Evolutionary conservation across 2,797 vertebrate species (phyloP).

Genomic region (Poeciliopsis paucimaculata): DNA sequence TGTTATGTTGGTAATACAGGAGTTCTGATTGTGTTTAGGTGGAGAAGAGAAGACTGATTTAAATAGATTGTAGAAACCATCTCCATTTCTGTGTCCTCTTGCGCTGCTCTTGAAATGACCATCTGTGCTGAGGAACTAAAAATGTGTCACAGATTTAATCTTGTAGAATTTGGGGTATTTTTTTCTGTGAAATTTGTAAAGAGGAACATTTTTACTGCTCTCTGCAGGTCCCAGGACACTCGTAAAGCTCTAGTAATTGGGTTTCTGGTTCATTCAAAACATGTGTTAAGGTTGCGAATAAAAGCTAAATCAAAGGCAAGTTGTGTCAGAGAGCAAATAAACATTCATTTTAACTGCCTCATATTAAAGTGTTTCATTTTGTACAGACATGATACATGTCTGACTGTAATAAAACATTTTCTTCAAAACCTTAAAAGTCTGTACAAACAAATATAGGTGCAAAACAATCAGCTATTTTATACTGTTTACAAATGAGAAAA

Average conservation of each 20-base stretch:
- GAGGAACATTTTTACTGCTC: background rate
- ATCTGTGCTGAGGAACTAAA: constrained; percentile 44
- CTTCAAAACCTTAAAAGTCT: background rate
- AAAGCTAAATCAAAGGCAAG: background rate
- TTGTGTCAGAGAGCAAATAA: background rate
- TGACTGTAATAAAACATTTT: background rate
- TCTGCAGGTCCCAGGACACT: background rate
- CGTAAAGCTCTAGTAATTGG: background rate
- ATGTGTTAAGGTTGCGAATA: background rate
- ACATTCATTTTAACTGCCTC: background rate
- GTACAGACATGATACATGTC: background rate
- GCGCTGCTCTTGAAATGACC: constrained; percentile 52
- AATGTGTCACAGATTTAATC: constrained; percentile 17
- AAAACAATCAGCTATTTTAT: background rate
- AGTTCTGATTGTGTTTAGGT: constrained; percentile 63
- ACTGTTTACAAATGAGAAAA: background rate
- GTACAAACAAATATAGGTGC: background rate
- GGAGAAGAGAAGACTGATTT: constrained; percentile 36
- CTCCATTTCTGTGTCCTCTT: constrained; percentile 47
- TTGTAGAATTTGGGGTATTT: constrained; percentile 21
- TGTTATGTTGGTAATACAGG: constrained; percentile 54
- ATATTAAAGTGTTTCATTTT: background rate
- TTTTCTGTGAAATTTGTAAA: constrained; percentile 13
- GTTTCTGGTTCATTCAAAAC: background rate
- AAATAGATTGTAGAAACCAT: constrained; percentile 59